These are phyloP conservation scores for Austrolebias charrua DNA, from an alignment of 2,797 vertebrate species.

Conservation along the genomic window DNA sequence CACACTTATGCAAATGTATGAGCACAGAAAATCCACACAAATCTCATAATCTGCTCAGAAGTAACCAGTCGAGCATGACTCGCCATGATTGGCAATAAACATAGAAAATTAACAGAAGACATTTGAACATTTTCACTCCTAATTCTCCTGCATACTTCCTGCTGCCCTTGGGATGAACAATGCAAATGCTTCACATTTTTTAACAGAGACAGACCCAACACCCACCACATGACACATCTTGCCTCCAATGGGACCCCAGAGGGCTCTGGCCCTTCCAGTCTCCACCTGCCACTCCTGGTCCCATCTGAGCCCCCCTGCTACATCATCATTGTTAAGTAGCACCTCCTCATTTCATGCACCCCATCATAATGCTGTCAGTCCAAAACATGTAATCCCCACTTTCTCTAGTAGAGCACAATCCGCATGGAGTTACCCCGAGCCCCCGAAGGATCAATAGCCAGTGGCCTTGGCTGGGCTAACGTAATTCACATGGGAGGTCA, in stretches of 20 bases:
- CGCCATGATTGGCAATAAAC: slow-evolving; percentile 36
- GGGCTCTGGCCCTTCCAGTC: slow-evolving; percentile 65
- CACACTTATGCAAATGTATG: slow-evolving; percentile 48
- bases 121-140: slow-evolving; percentile 3
- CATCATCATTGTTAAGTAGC: slow-evolving; percentile 62
- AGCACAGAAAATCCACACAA: slow-evolving; percentile 30
- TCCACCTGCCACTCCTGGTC: slow-evolving; percentile 77
- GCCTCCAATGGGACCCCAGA: slow-evolving; percentile 75
- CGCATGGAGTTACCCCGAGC: slow-evolving; percentile 20
- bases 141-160: slow-evolving; percentile 16
- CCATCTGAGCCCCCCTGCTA: slow-evolving; percentile 74
- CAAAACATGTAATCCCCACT: slow-evolving; percentile 20
- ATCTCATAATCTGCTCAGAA: slow-evolving; percentile 35
- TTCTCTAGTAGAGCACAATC: slow-evolving; percentile 10
- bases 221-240: slow-evolving; percentile 58
- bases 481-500: slow-evolving; percentile 44
- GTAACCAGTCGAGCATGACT: slow-evolving; percentile 40
- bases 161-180: slow-evolving; percentile 32
- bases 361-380: slow-evolving; percentile 16
- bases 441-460: slow-evolving; percentile 66
- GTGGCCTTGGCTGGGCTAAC: slow-evolving; percentile 47
- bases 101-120: slow-evolving; percentile 36
- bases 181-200: slow-evolving; percentile 73
- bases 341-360: slow-evolving; percentile 16
- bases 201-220: slow-evolving; percentile 38